Percentiles rank a stretch among this genome's conserved stretches.
These are phyloP conservation scores for Isotomurus palustris DNA, from an alignment of 2,888 invertebrate species.

Conservation along the genomic window DNA sequence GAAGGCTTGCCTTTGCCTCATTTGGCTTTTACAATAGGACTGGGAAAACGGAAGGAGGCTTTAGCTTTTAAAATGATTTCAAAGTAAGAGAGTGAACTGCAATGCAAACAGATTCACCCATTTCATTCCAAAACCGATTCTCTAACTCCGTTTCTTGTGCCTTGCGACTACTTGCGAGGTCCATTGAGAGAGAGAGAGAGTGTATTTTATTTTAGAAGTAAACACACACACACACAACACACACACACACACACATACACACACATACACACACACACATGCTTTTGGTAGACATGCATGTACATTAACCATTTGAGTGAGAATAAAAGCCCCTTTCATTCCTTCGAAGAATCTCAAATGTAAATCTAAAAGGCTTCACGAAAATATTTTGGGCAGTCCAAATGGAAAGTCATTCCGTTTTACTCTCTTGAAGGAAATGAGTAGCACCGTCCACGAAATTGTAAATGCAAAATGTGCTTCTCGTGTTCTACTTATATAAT, in stretches of 20 bases:
- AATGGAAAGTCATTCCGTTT: too few relatives aligned
- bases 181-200: not conserved
- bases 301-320: constrained; percentile 5
- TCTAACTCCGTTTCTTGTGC: not conserved
- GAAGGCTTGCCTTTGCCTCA: constrained; percentile 3
- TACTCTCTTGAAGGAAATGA: too few relatives aligned
- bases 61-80: not conserved
- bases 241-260: too few relatives aligned
- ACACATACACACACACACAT: too few relatives aligned
- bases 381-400: constrained; percentile 1
- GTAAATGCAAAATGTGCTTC: too few relatives aligned
- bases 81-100: not conserved
- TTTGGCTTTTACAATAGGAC: not conserved
- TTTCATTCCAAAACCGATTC: not conserved
- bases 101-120: not conserved
- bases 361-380: constrained; percentile 2
- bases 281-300: not conserved
- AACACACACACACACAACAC: too few relatives aligned
- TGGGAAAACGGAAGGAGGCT: not conserved
- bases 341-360: not conserved
- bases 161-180: not conserved
- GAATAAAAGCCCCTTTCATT: constrained; percentile 4
- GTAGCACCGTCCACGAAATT: too few relatives aligned
- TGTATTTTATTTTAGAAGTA: not conserved
- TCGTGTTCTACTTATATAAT: too few relatives aligned